Percentiles rank a stretch among this genome's conserved stretches.
phyloP scores from a whole-genome alignment of 2,797 vertebrate genomes.

The Microctenopoma lineatum region DNA sequence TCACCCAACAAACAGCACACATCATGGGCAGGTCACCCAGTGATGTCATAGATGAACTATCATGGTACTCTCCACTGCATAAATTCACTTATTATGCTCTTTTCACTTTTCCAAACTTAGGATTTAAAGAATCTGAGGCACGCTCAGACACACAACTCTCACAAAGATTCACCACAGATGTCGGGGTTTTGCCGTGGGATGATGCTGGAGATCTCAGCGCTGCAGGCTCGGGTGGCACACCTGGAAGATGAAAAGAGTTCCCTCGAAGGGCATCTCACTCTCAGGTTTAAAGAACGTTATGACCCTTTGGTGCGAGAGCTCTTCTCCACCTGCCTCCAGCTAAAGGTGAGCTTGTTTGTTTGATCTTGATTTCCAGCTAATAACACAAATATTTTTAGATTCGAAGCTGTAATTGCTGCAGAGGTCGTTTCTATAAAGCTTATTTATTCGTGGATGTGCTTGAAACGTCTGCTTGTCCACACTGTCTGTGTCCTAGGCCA shows the following conservation, averaged over 20 bases:
- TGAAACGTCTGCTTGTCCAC: background rate
- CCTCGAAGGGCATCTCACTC: slow-evolving; percentile 71
- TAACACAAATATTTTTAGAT: no score
- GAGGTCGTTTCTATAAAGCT: no score
- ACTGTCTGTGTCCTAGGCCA: slow-evolving; percentile 65
- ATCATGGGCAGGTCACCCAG: no score
- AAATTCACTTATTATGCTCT: background rate
- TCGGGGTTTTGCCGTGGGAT: slow-evolving; percentile 73
- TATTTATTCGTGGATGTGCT: background rate
- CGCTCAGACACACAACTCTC: slow-evolving; percentile 21
- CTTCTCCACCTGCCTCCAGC: slow-evolving; percentile 78
- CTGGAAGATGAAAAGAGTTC: slow-evolving; percentile 76
- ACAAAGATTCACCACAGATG: slow-evolving; percentile 65
- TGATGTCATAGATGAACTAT: no score
- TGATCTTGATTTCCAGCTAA: no score
- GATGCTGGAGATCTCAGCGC: slow-evolving; percentile 82
- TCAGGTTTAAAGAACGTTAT: slow-evolving; percentile 77
- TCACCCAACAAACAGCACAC: no score
- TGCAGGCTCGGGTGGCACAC: slow-evolving; percentile 72
- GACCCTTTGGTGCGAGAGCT: slow-evolving; percentile 78
- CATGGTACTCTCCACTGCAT: no score
- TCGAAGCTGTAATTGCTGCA: no score
- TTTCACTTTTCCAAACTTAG: slow-evolving; percentile 36
- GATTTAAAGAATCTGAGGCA: slow-evolving; percentile 66
- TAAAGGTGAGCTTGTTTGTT: slow-evolving; percentile 70